Percentiles rank a stretch among this genome's conserved stretches.
Conservation (phyloP, 30 jellyfish, hydroid and myxozoan genomes). For the Rhopilema esculentum region DNA sequence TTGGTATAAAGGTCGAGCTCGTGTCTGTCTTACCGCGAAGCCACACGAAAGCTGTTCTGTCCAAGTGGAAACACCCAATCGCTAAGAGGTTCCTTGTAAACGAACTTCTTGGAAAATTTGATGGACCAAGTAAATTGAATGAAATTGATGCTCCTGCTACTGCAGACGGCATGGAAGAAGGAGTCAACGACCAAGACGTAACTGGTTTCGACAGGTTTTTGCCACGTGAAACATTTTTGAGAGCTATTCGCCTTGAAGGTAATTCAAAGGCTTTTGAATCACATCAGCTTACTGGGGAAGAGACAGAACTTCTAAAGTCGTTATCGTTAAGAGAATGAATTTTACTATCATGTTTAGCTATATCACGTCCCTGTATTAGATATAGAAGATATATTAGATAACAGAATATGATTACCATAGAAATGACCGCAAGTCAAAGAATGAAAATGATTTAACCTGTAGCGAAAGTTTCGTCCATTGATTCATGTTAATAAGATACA, state of each 20-base stretch:
- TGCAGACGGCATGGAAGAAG: constrained; percentile 13
- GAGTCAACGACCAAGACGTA: not conserved
- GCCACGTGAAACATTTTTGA: constrained; percentile 63
- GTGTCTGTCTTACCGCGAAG: constrained; percentile 59
- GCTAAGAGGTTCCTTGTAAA: constrained; percentile 61
- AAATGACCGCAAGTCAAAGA: no score
- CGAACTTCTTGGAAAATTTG: constrained; percentile 48
- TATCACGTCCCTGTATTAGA: no score
- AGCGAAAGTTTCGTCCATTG: no score
- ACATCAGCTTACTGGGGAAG: constrained; percentile 38
- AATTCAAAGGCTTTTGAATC: constrained; percentile 25
- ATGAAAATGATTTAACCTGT: no score
- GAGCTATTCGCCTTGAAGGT: constrained; percentile 28
- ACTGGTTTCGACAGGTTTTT: constrained; percentile 9
- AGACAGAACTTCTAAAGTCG: constrained; percentile 6
- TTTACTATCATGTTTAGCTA: no score
- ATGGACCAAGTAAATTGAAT: constrained; percentile 11
- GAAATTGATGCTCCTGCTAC: not conserved
- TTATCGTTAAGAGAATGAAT: constrained; percentile 21
- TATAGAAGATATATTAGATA: no score
- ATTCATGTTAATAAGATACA: no score
- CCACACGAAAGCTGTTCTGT: constrained; percentile 47
- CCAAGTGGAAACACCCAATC: constrained; percentile 75
- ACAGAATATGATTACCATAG: no score
- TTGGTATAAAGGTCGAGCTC: constrained; percentile 59